These are phyloP conservation scores for Drosophila aff. DNA, from an alignment of 1,140 invertebrate species.

Conservation along the genomic window DNA sequence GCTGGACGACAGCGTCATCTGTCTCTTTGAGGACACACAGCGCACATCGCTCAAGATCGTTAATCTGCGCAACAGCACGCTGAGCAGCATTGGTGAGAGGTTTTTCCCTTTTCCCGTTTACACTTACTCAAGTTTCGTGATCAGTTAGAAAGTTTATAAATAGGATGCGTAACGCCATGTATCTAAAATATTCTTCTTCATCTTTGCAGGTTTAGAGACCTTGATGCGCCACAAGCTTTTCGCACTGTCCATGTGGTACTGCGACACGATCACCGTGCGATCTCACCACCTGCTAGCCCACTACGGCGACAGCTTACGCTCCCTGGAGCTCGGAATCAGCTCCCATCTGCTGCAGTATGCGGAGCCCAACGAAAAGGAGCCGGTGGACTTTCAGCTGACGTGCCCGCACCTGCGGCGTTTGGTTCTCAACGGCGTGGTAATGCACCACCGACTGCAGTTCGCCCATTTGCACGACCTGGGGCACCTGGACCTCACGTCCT, in stretches of 20 bases:
- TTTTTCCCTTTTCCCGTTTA: too few relatives aligned
- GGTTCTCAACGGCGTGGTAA: conserved; percentile 86
- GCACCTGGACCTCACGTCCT: conserved; percentile 93
- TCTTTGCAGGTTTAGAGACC: conserved; percentile 86
- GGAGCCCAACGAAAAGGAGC: conserved; percentile 80
- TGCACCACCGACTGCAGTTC: conserved; percentile 79
- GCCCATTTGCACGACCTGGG: conserved; percentile 87
- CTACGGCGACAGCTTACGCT: conserved; percentile 85
- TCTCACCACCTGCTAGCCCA: conserved; percentile 85
- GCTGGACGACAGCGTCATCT: conserved; percentile 89
- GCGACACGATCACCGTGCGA: conserved; percentile 87
- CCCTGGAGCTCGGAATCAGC: conserved; percentile 85
- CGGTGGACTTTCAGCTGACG: conserved; percentile 87
- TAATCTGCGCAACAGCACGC: conserved; percentile 89
- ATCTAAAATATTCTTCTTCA: background rate
- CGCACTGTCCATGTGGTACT: conserved; percentile 91
- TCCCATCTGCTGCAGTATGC: conserved; percentile 83
- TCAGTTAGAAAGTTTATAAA: too few relatives aligned
- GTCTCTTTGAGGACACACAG: conserved; percentile 89
- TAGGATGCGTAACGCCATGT: background rate
- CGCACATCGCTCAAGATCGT: conserved; percentile 90
- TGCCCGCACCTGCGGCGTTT: conserved; percentile 89
- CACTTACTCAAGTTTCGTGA: too few relatives aligned
- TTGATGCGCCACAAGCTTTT: conserved; percentile 90
- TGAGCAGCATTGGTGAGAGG: conserved; percentile 86